Conservation (phyloP, 2,888 invertebrate species). For the Leptinotarsa tumamoca region DNA sequence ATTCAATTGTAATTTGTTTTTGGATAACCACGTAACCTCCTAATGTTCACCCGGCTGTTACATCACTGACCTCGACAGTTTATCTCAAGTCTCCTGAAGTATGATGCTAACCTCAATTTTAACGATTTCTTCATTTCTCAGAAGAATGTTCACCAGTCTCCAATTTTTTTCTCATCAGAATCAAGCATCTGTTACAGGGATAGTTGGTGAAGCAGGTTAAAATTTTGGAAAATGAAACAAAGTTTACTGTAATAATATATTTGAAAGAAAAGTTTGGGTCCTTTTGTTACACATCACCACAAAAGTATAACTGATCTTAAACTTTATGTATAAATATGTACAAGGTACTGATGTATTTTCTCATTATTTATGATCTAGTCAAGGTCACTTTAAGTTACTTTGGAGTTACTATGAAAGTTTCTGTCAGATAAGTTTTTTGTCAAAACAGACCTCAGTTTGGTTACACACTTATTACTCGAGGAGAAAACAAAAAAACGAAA, state of each 20-base stretch:
- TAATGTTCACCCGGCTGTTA: too few species aligned
- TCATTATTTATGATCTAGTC: constrained; percentile 61
- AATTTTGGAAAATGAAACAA: constrained; percentile 2
- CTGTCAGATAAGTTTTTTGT: constrained; percentile 34
- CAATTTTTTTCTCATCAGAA: too few species aligned
- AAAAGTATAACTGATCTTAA: constrained; percentile 60
- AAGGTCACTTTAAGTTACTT: constrained; percentile 65
- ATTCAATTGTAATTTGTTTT: too few species aligned
- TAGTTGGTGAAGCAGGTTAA: background rate
- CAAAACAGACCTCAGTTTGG: constrained; percentile 56
- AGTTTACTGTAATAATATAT: constrained; percentile 56
- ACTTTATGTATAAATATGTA: constrained; percentile 60
- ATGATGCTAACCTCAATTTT: too few species aligned
- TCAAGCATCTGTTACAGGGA: too few species aligned
- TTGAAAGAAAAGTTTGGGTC: constrained; percentile 59
- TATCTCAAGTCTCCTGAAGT: too few species aligned
- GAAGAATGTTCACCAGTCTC: too few species aligned
- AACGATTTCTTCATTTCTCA: too few species aligned
- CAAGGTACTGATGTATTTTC: constrained; percentile 64
- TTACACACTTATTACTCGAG: constrained; percentile 48
- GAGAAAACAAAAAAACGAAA: constrained; percentile 53
- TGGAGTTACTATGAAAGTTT: constrained; percentile 56
- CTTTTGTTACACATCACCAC: constrained; percentile 64
- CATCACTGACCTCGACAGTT: too few species aligned
- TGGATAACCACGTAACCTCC: too few species aligned